Conservation (phyloP, 2,888 invertebrate genomes). For the Heliconius ismenius region DNA sequence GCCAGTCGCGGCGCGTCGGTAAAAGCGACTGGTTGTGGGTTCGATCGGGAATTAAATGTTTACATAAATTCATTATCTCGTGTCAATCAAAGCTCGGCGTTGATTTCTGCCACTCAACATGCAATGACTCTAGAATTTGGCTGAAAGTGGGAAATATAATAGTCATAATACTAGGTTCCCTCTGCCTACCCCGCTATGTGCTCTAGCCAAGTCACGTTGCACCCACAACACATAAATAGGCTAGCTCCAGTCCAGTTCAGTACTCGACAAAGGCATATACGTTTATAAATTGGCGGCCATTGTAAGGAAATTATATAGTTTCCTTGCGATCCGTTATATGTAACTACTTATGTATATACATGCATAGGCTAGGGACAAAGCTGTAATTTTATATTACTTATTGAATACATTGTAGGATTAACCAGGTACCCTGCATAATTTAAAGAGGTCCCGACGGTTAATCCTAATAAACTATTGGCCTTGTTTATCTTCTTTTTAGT, state of each 20-base stretch:
- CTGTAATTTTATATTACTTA: not conserved
- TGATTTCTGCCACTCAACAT: too few species aligned
- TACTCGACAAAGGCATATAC: not conserved
- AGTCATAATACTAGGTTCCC: not conserved
- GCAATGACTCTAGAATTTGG: not conserved
- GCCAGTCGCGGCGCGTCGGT: not conserved
- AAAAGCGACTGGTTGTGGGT: too few species aligned
- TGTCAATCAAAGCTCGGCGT: too few species aligned
- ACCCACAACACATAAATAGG: not conserved
- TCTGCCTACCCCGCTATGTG: not conserved
- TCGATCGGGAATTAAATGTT: too few species aligned
- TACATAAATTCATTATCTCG: too few species aligned
- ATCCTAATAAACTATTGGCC: too few species aligned
- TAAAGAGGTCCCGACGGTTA: too few species aligned
- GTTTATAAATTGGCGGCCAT: conserved; percentile 10
- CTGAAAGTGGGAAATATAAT: not conserved
- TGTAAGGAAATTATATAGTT: conserved; percentile 16
- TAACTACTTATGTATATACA: not conserved
- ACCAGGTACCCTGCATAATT: too few species aligned
- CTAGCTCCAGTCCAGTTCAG: not conserved
- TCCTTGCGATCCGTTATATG: not conserved
- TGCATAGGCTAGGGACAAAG: not conserved
- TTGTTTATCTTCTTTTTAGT: not conserved
- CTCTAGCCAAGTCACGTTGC: not conserved
- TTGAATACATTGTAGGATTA: not conserved